phyloP scores from a whole-genome alignment of 2,113 vertebrate species.

The Eidolon helvum region DNA sequence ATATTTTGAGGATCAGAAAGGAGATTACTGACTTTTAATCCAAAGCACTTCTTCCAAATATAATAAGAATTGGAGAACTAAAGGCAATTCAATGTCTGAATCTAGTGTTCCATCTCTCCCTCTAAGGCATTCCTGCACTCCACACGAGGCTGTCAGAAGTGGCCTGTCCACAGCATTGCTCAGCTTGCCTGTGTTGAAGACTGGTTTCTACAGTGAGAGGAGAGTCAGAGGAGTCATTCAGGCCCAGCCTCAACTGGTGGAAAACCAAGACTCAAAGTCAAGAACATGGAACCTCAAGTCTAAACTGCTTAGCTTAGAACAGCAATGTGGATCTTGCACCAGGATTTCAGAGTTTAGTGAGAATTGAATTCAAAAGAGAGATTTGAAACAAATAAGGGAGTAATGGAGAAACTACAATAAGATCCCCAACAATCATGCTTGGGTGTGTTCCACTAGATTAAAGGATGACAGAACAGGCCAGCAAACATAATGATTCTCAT shows the following conservation, averaged over 20 bases:
- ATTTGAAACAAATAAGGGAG: neutral
- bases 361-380: neutral
- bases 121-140: neutral
- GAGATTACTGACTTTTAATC: neutral
- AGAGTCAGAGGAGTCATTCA: neutral
- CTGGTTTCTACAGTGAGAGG: neutral
- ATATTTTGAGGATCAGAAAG: neutral
- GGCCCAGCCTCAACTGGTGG: neutral
- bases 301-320: neutral
- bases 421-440: rapidly evolving
- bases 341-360: neutral
- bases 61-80: neutral
- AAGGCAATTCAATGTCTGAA: neutral
- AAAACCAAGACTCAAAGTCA: neutral
- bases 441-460: neutral
- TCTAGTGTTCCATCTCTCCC: neutral
- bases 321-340: neutral
- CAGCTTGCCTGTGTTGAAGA: neutral
- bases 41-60: neutral
- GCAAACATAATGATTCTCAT: neutral
- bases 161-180: neutral
- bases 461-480: rapidly evolving
- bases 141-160: neutral
- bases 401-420: neutral
- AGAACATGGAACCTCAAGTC: neutral